These are phyloP conservation scores for Urosaurus nigricauda DNA, from an alignment of 2,797 vertebrate species.

Conservation along the genomic window DNA sequence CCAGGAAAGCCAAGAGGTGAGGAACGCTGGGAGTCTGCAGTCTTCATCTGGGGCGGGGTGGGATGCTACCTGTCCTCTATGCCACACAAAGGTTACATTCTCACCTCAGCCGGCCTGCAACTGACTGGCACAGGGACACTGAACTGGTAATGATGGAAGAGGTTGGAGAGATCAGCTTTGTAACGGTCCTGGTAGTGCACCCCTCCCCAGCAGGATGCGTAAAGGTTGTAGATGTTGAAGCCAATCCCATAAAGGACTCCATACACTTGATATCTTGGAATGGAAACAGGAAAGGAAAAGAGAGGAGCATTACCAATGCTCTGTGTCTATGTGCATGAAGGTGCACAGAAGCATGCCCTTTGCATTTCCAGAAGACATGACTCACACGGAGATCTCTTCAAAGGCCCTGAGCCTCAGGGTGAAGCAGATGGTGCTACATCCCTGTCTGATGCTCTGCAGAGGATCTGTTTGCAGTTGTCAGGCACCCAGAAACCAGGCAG, in stretches of 20 bases:
- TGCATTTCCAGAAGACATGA: no score
- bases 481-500: neutral
- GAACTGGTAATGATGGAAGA: conserved; percentile 58
- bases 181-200: conserved; percentile 26
- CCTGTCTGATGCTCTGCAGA: no score
- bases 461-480: no score
- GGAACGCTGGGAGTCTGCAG: no score
- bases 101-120: neutral
- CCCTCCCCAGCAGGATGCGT: conserved; percentile 42
- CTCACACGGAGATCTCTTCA: neutral
- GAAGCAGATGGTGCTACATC: neutral
- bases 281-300: neutral
- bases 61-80: no score
- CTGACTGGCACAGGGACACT: conserved; percentile 43
- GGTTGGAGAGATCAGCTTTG: conserved; percentile 43
- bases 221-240: conserved; percentile 64
- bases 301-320: neutral
- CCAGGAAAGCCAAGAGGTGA: no score
- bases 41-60: no score
- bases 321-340: neutral
- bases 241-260: conserved; percentile 53
- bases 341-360: neutral
- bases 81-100: no score
- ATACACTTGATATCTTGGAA: conserved; percentile 21
- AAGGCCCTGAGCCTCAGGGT: neutral